Evolutionary conservation across 2,888 invertebrate genomes (phyloP), one percentile per base, ranked within the genome.

Genomic region (Minunthozetes semirufus): DNA sequence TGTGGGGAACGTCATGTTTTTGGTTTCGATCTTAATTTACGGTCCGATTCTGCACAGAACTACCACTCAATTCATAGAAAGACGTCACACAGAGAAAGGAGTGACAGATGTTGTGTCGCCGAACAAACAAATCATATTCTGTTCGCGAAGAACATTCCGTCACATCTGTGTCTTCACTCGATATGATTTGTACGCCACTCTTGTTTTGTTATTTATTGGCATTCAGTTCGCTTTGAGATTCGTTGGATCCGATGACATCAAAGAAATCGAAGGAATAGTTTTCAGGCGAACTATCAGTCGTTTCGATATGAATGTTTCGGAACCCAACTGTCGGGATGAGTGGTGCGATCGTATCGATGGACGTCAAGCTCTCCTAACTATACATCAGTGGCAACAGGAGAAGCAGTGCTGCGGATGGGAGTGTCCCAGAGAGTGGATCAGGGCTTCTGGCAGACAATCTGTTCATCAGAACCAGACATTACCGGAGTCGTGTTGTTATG

Each of bases 151-250:
- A 38, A 63, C n/a, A 38, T n/a, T 17, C 8, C 6, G 2, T 22
- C 68, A 68, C 19, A 42, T 68, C 15, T 68, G 68, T 22, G 5
- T 68, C 13, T 68, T 68, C 22, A 68, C 68, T 2, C 19, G 68
- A 17, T 68, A 68, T 42, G 68, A 68, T 68, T n/a, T 68, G 42
- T 68, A 68, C 15, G 19, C 19, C 2, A 6, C 38, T 15, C 38
- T 68, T 6, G 46, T 68, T 22, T n/a, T 68, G 13, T 1, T 68
- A 19, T 68, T 68, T 46, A 68, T 68, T n/a, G 1, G 22, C 17
- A 4, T 13, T 19, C 42, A 68, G 13, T 42, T 33, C 17, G 5
- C 46, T n/a, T 42, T 42, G 11, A 38, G 38, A 8, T 22, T 22
- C 8, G 9, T 19, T 1, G 38, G 19, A 11, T 15, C n/a, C 46